These are phyloP conservation scores for Scatophagus argus DNA, from an alignment of 2,113 vertebrate species.

Conservation along the genomic window DNA sequence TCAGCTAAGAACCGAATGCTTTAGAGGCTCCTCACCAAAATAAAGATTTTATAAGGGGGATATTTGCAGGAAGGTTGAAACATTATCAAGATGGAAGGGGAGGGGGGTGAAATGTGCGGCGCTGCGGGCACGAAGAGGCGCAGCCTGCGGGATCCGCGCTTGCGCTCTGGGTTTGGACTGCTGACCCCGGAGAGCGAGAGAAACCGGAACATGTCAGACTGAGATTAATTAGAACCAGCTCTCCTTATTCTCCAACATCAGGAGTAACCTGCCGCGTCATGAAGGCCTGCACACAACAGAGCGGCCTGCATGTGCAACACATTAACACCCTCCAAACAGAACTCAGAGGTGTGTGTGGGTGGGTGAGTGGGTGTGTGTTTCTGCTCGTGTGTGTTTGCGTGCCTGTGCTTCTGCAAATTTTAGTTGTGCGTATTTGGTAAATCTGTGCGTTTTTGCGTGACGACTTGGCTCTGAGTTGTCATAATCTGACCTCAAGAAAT, in stretches of 20 bases:
- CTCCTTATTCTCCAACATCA: slow-evolving; percentile 38
- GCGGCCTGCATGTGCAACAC: slow-evolving; percentile 74
- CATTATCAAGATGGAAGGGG: not conserved
- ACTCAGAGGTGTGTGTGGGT: slow-evolving; percentile 12
- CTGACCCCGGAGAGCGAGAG: slow-evolving; percentile 45
- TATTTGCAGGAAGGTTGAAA: not conserved
- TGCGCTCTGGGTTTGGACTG: slow-evolving; percentile 34
- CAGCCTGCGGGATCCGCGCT: slow-evolving; percentile 51
- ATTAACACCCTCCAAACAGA: slow-evolving; percentile 75
- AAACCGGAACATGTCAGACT: slow-evolving; percentile 57
- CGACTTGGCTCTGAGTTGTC: not conserved
- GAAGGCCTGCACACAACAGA: slow-evolving; percentile 45
- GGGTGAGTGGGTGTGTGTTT: slow-evolving; percentile 7
- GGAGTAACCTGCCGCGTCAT: slow-evolving; percentile 48
- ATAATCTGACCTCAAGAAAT: not conserved
- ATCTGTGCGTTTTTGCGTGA: not conserved
- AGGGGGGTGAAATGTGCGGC: not conserved
- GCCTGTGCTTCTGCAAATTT: not conserved
- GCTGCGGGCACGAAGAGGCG: slow-evolving; percentile 11
- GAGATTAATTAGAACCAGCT: slow-evolving; percentile 74
- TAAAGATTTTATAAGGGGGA: not conserved
- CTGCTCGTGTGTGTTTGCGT: not conserved
- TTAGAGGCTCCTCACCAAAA: not conserved
- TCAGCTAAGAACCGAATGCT: not conserved
- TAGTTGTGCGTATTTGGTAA: too few relatives aligned